These are phyloP conservation scores for Melanaphis sacchari DNA, from an alignment of 1,140 invertebrate genomes.

Conservation along the genomic window DNA sequence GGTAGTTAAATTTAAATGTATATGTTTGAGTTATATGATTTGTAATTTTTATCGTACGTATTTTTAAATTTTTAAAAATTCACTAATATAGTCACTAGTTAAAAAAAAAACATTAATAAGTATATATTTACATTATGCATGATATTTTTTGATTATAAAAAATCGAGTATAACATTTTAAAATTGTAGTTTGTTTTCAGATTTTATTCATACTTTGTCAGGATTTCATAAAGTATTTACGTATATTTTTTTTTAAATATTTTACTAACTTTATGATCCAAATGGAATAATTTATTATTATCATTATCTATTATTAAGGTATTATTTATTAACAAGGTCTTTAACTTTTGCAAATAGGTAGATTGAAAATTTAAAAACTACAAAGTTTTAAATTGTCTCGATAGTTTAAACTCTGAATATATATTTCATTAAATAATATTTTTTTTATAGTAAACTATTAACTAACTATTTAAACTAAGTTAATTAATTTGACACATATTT, in stretches of 20 bases:
- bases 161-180: not conserved
- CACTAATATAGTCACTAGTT: not conserved
- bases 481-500: not conserved
- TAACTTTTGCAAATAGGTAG: not conserved
- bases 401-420: not conserved
- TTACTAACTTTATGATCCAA: not conserved
- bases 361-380: not conserved
- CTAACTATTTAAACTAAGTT: not conserved
- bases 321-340: not conserved
- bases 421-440: not conserved
- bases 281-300: not conserved
- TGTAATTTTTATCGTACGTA: no score
- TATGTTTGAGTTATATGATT: no score
- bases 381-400: not conserved
- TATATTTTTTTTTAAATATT: not conserved
- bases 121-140: not conserved
- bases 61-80: not conserved
- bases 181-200: not conserved
- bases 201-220: not conserved
- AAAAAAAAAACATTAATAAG: not conserved
- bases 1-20: not conserved
- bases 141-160: not conserved
- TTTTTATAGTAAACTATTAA: not conserved
- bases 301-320: not conserved
- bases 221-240: not conserved